phyloP scores from a whole-genome alignment of 2,113 vertebrate genomes.

The Urocynchramus pylzowi region DNA sequence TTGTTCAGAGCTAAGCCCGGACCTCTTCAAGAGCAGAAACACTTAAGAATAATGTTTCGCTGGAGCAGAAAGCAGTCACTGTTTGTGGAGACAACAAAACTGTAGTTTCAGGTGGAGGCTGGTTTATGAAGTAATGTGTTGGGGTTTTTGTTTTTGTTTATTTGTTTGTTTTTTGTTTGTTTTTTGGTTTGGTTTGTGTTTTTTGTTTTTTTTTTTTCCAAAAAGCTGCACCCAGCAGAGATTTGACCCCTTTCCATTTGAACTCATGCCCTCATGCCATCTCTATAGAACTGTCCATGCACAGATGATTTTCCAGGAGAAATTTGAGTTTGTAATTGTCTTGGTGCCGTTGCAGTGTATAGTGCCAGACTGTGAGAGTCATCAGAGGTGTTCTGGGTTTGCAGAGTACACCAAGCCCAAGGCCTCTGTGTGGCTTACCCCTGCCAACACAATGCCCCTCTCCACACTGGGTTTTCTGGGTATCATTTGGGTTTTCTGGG shows the following conservation, averaged over 20 bases:
- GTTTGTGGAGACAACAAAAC: not conserved
- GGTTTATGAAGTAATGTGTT: not conserved
- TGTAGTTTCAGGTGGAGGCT: not conserved
- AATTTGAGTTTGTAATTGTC: not conserved
- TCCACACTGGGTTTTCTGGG: not conserved
- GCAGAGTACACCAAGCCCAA: not conserved
- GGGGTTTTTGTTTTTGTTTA: no score
- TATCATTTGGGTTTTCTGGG: not conserved
- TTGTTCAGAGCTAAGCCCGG: not conserved
- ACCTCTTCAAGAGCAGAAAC: not conserved
- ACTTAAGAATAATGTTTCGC: not conserved
- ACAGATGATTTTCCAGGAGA: not conserved
- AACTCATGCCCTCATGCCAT: not conserved
- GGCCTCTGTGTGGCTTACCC: not conserved
- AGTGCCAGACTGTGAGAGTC: not conserved
- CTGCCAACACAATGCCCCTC: fast-evolving
- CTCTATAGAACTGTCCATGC: not conserved
- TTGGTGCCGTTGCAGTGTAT: not conserved
- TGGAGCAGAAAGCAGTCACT: not conserved
- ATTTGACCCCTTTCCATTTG: not conserved
- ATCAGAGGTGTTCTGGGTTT: not conserved
- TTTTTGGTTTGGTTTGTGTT: no score
- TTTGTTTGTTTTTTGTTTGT: no score
- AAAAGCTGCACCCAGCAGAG: not conserved
- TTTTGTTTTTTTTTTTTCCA: not conserved